A percentile compares a stretch with the other conserved stretches of the same genome.
Conservation (phyloP, 1,140 invertebrate species). For the Trichonephila clavipes region DNA sequence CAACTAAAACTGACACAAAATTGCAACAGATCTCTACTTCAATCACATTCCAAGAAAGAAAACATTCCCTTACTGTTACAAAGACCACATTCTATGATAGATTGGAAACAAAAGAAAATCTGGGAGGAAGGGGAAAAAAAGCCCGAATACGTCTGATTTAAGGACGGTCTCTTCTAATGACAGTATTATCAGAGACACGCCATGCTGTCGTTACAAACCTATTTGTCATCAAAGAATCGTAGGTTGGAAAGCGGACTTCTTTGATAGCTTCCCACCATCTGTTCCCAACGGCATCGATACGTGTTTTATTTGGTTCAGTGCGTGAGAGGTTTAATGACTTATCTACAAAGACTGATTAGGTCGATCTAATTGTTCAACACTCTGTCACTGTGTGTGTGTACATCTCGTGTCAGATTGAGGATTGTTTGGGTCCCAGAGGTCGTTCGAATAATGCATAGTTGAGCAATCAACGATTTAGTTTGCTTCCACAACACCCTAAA, state of each 20-base stretch:
- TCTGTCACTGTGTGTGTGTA: too few species aligned
- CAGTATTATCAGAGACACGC: slow-evolving; percentile 63
- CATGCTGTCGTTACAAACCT: slow-evolving; percentile 64
- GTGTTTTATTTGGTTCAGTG: slow-evolving; percentile 9
- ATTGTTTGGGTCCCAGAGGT: too few species aligned
- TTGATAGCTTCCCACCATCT: slow-evolving; percentile 35
- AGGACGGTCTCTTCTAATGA: slow-evolving; percentile 40
- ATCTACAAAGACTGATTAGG: slow-evolving; percentile 2
- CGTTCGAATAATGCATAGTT: too few species aligned
- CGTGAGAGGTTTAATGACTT: slow-evolving; percentile 43
- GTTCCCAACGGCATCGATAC: background rate
- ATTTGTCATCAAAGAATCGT: slow-evolving; percentile 54
- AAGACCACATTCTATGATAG: background rate
- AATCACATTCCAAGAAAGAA: background rate
- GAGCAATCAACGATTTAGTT: too few species aligned
- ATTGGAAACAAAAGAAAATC: slow-evolving; percentile 12
- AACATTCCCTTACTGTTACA: background rate
- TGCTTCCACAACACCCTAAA: too few species aligned
- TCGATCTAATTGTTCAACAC: slow-evolving; percentile 18
- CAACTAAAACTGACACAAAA: background rate
- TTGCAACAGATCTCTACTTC: background rate
- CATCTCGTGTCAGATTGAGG: too few species aligned
- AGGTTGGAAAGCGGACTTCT: slow-evolving; percentile 11
- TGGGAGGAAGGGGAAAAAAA: background rate
- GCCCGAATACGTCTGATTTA: background rate